These are phyloP conservation scores for Epinotia demarniana DNA, from an alignment of 2,888 invertebrate species.

Conservation along the genomic window DNA sequence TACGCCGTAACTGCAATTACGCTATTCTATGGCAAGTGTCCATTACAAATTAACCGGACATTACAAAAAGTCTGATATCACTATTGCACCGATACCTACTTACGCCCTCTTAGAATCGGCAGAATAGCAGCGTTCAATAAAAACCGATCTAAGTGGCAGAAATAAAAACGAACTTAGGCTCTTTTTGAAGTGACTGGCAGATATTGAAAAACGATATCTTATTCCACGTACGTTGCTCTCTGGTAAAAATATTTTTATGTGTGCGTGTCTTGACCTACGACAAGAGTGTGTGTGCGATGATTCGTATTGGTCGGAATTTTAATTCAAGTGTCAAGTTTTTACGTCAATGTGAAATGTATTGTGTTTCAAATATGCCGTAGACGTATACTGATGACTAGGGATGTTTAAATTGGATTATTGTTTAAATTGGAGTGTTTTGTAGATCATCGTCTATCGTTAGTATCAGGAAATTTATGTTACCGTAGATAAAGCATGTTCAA, in stretches of 20 bases:
- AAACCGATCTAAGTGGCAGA: background rate
- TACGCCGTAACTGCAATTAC: constrained; percentile 26
- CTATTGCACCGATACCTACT: background rate
- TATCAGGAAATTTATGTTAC: too few relatives aligned
- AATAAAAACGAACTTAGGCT: constrained; percentile 2
- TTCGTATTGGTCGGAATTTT: constrained; percentile 29
- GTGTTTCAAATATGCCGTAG: constrained; percentile 4
- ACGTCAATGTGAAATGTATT: background rate
- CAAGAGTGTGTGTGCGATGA: constrained; percentile 56
- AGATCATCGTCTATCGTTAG: background rate
- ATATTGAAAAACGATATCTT: constrained; percentile 69
- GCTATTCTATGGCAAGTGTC: constrained; percentile 29
- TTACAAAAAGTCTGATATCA: background rate
- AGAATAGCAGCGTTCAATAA: background rate
- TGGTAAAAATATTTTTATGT: constrained; percentile 55
- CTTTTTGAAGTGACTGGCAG: constrained; percentile 38
- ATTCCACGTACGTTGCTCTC: constrained; percentile 68
- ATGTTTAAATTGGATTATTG: background rate
- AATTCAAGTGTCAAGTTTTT: constrained; percentile 31
- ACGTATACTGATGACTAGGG: background rate
- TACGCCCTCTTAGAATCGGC: background rate
- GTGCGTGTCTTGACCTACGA: constrained; percentile 61
- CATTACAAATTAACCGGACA: constrained; percentile 22
- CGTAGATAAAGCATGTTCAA: too few relatives aligned
- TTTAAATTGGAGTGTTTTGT: background rate